Evolutionary conservation across 2,797 vertebrate genomes (phyloP).

Genomic region (Trachops cirrhosus): DNA sequence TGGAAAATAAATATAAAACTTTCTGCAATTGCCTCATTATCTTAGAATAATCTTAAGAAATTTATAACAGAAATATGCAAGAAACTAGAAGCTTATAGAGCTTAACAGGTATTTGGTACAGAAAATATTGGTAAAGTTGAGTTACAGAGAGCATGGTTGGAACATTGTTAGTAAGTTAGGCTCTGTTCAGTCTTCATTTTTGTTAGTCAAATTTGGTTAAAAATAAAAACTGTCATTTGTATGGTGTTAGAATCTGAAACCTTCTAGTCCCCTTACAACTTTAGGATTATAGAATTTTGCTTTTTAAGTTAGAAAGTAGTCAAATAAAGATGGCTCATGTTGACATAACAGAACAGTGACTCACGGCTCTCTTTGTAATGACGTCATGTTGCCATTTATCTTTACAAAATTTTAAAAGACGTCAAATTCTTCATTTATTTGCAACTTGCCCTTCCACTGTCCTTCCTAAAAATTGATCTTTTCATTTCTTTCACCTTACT

Average conservation of each 20-base stretch:
- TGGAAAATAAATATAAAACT: constrained; percentile 41
- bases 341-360: not conserved
- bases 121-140: not conserved
- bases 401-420: not conserved
- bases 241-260: not conserved
- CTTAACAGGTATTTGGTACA: not conserved
- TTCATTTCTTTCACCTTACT: not conserved
- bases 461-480: constrained; percentile 1
- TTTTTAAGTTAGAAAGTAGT: constrained; percentile 41
- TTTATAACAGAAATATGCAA: constrained; percentile 33
- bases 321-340: not conserved
- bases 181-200: not conserved
- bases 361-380: constrained; percentile 29
- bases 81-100: not conserved
- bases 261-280: not conserved
- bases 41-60: constrained; percentile 27
- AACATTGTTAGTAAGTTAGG: not conserved
- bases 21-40: constrained; percentile 33
- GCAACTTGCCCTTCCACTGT: not conserved
- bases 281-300: not conserved
- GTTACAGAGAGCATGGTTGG: not conserved
- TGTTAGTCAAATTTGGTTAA: not conserved
- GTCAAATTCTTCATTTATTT: not conserved
- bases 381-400: constrained; percentile 1
- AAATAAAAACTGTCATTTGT: constrained; percentile 2